A percentile compares a stretch with the other conserved stretches of the same genome.
Evolutionary conservation across 2,113 vertebrate species (phyloP).

Genomic region (Macquaria australasica): DNA sequence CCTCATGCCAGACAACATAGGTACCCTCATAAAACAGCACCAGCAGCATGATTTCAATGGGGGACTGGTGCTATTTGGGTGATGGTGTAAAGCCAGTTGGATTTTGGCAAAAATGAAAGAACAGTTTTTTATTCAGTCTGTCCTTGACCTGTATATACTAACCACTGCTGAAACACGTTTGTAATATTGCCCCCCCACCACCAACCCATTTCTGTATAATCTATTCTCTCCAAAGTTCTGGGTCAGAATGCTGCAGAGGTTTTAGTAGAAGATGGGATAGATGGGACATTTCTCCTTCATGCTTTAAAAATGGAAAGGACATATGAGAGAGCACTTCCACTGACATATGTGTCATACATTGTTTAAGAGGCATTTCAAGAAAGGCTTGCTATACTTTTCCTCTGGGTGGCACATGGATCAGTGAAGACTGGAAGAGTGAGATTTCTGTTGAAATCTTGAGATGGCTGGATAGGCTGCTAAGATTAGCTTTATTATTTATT

Average conservation of each 20-base stretch:
- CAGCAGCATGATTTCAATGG: no score
- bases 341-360: constrained; percentile 47
- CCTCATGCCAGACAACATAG: no score
- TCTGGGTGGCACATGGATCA: not conserved
- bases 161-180: no score
- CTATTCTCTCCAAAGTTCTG: not conserved
- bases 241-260: not conserved
- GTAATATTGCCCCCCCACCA: no score
- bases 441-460: constrained; percentile 20
- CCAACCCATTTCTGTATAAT: not conserved
- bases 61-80: no score
- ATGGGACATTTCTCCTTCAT: constrained; percentile 31
- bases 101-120: no score
- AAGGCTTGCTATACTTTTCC: constrained; percentile 19
- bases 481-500: constrained; percentile 71
- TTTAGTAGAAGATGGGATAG: not conserved
- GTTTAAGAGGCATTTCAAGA: constrained; percentile 55
- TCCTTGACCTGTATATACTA: no score
- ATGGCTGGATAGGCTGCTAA: constrained; percentile 37
- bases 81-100: no score
- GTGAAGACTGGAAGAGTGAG: not conserved
- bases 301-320: constrained; percentile 17
- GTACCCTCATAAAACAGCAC: no score
- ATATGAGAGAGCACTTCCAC: constrained; percentile 40
- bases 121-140: no score